These are phyloP conservation scores for Isurus oxyrinchus DNA, from an alignment of 2,113 vertebrate genomes.

Conservation along the genomic window DNA sequence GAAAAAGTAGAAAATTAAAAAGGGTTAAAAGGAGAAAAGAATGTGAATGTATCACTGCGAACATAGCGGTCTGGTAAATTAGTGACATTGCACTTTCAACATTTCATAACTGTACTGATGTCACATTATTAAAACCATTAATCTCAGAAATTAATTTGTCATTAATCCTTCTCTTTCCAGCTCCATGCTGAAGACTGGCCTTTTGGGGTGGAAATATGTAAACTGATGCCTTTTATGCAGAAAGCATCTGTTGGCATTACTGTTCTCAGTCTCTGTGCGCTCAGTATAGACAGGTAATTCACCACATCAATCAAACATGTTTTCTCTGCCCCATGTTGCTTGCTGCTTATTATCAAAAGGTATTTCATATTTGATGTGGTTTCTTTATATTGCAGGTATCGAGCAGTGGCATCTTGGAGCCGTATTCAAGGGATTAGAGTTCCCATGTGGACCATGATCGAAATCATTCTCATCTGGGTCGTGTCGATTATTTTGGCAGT, in stretches of 20 bases:
- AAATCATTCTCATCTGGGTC: slow-evolving; percentile 83
- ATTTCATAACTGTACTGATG: background rate
- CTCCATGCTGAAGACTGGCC: slow-evolving; percentile 85
- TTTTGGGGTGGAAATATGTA: slow-evolving; percentile 79
- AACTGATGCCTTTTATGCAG: slow-evolving; percentile 87
- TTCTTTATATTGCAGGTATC: slow-evolving; percentile 60
- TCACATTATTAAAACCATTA: background rate
- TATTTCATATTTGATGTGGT: background rate
- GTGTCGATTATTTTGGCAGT: slow-evolving; percentile 74
- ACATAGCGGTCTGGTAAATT: background rate
- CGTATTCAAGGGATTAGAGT: slow-evolving; percentile 76
- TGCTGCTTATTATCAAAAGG: background rate
- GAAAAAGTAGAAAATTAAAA: background rate
- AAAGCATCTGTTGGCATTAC: slow-evolving; percentile 88
- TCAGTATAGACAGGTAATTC: slow-evolving; percentile 85
- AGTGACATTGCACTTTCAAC: background rate
- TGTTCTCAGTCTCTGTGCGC: slow-evolving; percentile 80
- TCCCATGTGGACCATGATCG: slow-evolving; percentile 72
- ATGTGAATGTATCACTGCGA: no score
- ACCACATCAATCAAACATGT: background rate
- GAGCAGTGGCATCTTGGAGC: slow-evolving; percentile 81
- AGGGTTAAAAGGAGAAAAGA: background rate
- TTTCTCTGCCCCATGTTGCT: background rate
- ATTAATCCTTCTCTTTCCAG: slow-evolving; percentile 54
- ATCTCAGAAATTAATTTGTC: background rate